A percentile compares a stretch with the other conserved stretches of the same genome.
Evolutionary conservation across 2,888 invertebrate species (phyloP).

Genomic region (Acrocyrtus sp.): DNA sequence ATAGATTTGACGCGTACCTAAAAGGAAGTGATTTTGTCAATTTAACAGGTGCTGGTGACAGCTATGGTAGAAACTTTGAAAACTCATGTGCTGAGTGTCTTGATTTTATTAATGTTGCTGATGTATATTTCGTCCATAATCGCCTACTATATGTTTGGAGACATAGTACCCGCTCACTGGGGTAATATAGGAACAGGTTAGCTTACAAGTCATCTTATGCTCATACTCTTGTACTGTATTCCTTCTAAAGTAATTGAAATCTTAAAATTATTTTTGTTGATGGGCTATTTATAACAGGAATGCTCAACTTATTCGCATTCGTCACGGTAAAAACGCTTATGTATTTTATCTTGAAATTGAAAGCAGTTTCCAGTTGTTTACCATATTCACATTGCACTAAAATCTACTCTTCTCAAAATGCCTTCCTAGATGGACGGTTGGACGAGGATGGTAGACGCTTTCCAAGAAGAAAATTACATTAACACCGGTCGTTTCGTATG

Average conservation of each 20-base stretch:
- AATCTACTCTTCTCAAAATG: background rate
- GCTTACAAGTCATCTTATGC: background rate
- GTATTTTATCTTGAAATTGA: background rate
- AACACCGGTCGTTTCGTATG: constrained; percentile 47
- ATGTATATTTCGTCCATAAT: constrained; percentile 60
- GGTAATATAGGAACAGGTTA: constrained; percentile 50
- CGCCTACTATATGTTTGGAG: constrained; percentile 54
- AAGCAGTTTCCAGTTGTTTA: too few species aligned
- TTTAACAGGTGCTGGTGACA: constrained; percentile 44
- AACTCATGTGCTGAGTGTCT: constrained; percentile 58
- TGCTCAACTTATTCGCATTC: constrained; percentile 41
- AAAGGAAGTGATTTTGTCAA: background rate
- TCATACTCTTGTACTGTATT: too few species aligned
- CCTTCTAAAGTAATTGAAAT: too few species aligned
- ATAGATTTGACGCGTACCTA: too few species aligned
- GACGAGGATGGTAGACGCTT: constrained; percentile 46
- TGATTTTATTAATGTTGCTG: constrained; percentile 54
- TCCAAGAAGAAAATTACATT: constrained; percentile 17
- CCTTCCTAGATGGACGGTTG: constrained; percentile 56
- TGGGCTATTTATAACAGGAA: too few species aligned
- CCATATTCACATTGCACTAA: background rate
- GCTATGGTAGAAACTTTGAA: constrained; percentile 60
- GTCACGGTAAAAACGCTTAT: too few species aligned
- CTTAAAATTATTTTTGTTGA: too few species aligned
- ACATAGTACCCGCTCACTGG: constrained; percentile 23